Evolutionary conservation across 2,113 vertebrate genomes (phyloP), one percentile per base, ranked within the genome.

Genomic region (Gopherus evgoodei): DNA sequence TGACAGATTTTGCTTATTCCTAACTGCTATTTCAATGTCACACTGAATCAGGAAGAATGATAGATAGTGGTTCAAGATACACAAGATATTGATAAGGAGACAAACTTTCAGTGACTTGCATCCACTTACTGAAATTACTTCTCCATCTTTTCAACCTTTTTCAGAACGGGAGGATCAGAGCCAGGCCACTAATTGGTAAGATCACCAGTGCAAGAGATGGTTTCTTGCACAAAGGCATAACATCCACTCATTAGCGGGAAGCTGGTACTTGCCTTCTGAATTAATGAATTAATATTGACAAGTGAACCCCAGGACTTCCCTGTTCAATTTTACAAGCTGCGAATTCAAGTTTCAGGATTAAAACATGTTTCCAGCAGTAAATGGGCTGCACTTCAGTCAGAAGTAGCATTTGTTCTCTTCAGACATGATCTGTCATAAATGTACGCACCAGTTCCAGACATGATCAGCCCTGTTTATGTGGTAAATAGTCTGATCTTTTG

Each of bases 111-210:
- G 1, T 47, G 42, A 47, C 24, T 44, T 44, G 25, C 42, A 78
- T 27, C n/a, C 35, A 11, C 24, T 16, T 72, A 56, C 8, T 88
- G 25, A 50, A 82, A 42, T 81, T 35, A 0, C 0, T 88, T 80
- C 79, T 54, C 19, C 42, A 69, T 81, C 22, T 84, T 10, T 72
- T 1, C 80, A 83, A 31, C 8, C 17, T n/a, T 89, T 87, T 69
- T 78, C 82, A 93, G 62, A 13, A 24, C 62, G 38, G 35, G 83
- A 25, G 27, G 1, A 1, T 35, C 31, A 72, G 65, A 38, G n/a
- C n/a, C 17, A 38, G 17, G 35, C 35, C 27, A 29, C 57, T 38
- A n/a, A 69, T 69, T 69, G 35, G 65, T 38, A 19, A 38, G 42
- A 13, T 14, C 42, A 76, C 42, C 22, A 47, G 42, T 21, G 65